phyloP scores from a whole-genome alignment of 2,797 vertebrate genomes.

The Phaenicophaeus curvirostris region DNA sequence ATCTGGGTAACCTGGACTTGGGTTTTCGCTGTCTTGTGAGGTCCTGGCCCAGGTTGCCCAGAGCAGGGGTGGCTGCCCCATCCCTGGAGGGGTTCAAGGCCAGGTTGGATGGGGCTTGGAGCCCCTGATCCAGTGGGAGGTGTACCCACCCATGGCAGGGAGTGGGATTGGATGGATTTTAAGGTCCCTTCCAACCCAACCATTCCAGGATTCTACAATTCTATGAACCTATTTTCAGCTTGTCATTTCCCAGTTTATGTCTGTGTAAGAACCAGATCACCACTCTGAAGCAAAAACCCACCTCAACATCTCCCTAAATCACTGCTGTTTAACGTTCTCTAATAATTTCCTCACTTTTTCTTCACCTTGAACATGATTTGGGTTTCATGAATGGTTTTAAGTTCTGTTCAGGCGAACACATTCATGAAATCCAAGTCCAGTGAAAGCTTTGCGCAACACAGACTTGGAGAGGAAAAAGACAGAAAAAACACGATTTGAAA shows the following conservation, averaged over 20 bases:
- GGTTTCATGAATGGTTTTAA: background rate
- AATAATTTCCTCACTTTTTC: background rate
- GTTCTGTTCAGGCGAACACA: background rate
- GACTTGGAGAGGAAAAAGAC: background rate
- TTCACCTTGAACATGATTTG: background rate
- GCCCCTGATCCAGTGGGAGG: too few relatives aligned
- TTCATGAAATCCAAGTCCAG: background rate
- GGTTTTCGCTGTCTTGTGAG: too few relatives aligned
- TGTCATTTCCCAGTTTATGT: background rate
- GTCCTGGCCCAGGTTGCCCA: too few relatives aligned
- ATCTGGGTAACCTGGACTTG: too few relatives aligned
- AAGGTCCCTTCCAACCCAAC: too few relatives aligned
- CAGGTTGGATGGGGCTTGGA: too few relatives aligned
- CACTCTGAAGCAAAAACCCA: fast-evolving
- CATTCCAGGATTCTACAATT: too few relatives aligned
- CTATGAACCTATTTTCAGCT: background rate
- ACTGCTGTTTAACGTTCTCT: background rate
- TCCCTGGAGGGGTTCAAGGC: too few relatives aligned
- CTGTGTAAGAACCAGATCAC: background rate
- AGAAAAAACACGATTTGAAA: background rate
- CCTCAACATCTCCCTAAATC: background rate
- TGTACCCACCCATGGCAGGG: too few relatives aligned
- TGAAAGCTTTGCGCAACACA: background rate
- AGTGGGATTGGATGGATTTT: too few relatives aligned
- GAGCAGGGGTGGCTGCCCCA: too few relatives aligned